Evolutionary conservation across 2,113 vertebrate genomes (phyloP), one percentile per base, ranked within the genome.

Genomic region (Danionella cerebrum): DNA sequence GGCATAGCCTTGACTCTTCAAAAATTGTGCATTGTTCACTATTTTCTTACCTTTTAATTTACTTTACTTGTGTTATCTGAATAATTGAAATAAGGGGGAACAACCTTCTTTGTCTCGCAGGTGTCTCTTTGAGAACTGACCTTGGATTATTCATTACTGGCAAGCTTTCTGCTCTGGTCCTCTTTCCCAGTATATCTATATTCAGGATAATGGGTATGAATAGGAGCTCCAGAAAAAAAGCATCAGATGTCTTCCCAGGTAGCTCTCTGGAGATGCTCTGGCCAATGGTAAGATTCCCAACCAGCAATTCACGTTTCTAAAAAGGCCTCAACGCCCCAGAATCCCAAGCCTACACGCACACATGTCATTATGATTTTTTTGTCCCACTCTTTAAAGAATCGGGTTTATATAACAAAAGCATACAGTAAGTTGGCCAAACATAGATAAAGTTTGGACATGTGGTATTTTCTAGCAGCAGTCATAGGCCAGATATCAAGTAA

Each of bases 221-320:
- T 87, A 86, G 86, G 51, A 75, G 70, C 59, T 57, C 82, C 80
- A 76, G 80, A 87, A 88, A 87, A n/a, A 87, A 88, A 84, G 79
- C 72, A 54, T 79, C 58, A 69, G 63, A 57, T 84, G 84, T 86
- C n/a, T n/a, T n/a, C 83, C 55, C 75, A 78, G 82, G 81, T 82
- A 80, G 73, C 65, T 79, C 84, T 84, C 77, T 53, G 73, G 79
- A 84, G 74, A 85, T 78, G 72, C 52, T 74, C 72, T 75, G 76
- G 82, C 84, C 77, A 51, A 76, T 74, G 73, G 79, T 78, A 80
- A 84, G 52, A 74, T 82, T 84, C 76, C 77, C 54, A 59, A 69
- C 59, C 63, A 64, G 62, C 21, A 25, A 51, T 35, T 57, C 52
- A 52, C 41, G 22, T 65, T 60, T 73, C 67, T 51, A 54, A 45